phyloP scores from a whole-genome alignment of 1,140 invertebrate species.

The Tenebrio molitor region DNA sequence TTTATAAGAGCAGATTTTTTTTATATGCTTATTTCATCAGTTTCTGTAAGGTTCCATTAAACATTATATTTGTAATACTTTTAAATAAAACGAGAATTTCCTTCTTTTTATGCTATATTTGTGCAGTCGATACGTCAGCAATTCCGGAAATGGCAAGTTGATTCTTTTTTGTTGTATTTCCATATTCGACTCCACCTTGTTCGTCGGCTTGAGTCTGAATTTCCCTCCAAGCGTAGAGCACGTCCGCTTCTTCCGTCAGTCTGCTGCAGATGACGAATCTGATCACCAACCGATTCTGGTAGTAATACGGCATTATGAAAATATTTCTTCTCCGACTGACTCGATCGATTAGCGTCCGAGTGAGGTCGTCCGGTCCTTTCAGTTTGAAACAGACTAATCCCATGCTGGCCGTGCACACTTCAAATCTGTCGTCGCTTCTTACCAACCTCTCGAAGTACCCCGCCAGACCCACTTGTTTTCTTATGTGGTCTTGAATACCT shows the following conservation, averaged over 20 bases:
- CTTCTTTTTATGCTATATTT: conserved; percentile 7
- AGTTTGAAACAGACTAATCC: conserved; percentile 91
- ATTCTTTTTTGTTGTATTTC: neutral
- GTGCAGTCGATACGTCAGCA: no score
- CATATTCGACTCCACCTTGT: neutral
- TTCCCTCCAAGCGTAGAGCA: conserved; percentile 86
- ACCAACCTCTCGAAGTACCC: conserved; percentile 82
- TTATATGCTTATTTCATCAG: conserved; percentile 18
- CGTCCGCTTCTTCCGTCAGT: conserved; percentile 77
- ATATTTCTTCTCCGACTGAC: conserved; percentile 85
- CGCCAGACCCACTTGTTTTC: conserved; percentile 82
- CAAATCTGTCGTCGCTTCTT: conserved; percentile 80
- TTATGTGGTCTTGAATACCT: conserved; percentile 84
- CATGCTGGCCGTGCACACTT: conserved; percentile 75
- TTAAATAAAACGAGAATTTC: conserved; percentile 28
- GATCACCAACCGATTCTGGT: conserved; percentile 78
- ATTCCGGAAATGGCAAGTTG: neutral
- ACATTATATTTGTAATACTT: conserved; percentile 38
- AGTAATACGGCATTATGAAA: conserved; percentile 85
- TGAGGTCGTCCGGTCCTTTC: conserved; percentile 80
- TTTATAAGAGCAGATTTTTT: conserved; percentile 30
- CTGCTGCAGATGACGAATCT: conserved; percentile 88
- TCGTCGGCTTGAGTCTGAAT: conserved; percentile 67
- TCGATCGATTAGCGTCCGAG: conserved; percentile 81
- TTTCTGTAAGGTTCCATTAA: conserved; percentile 32